Base-by-base conservation (phyloP, 2,888 invertebrate genomes). In the Lucinisca nassula region DNA sequence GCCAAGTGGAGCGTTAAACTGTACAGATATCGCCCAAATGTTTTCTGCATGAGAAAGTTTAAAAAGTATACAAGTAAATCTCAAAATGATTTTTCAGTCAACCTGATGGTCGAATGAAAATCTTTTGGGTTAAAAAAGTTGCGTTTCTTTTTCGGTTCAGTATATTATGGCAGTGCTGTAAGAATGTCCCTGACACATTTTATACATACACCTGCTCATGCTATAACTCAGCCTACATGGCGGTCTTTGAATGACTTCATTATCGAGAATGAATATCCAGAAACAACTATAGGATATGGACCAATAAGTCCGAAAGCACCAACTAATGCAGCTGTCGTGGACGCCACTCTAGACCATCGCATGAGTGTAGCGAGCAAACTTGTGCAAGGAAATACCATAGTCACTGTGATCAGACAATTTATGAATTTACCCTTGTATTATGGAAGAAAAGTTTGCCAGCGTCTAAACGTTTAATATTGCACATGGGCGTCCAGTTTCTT, bases 361-460 rank as follows among this genome's bases (percentile, higher is more conserved):
- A 51, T 51, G n/a, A 51, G 51, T 51, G 51, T 51, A 21, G 51
- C 51, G 8, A 24, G 27, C 4, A 58, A 58, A 58, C 24, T 58
- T 2, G 58, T 4, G 2, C 58, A 58, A 24, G n/a, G n/a, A n/a
- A n/a, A n/a, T n/a, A n/a, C n/a, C n/a, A n/a, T n/a, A n/a, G 40
- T 55, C 21, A 55, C 55, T 67, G 67, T 67, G 67, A 67, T 35
- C 67, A 67, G 35, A n/a, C n/a, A n/a, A n/a, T n/a, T n/a, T n/a
- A n/a, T 35, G 67, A 67, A 17, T 35, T 67, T 67, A 35, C 35
- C 17, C 10, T 17, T 2, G 67, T 32, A 8, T 17, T 67, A 1
- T 17, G 2, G 4, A 67, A 67, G 21, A 67, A 35, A 21, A 8
- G 6, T 35, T n/a, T n/a, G n/a, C n/a, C 67, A 21, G 67, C 1